Conservation (phyloP, 2,888 invertebrate genomes). For the Callimorpha dominula region DNA sequence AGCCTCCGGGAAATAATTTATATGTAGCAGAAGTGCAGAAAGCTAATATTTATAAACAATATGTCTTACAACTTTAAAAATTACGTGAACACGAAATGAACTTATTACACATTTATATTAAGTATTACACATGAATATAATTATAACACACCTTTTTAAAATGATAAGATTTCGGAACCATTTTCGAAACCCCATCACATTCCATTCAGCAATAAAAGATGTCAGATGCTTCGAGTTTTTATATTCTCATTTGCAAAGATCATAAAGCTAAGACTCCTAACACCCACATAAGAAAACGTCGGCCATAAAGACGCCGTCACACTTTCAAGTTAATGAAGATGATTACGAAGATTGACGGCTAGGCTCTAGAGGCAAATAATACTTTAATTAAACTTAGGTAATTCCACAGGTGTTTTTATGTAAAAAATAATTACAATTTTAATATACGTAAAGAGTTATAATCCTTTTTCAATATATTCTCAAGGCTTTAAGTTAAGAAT, state of each 20-base stretch:
- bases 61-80: no score
- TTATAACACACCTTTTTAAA: background rate
- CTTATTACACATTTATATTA: no score
- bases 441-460: no score
- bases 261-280: slow-evolving; percentile 8
- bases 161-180: background rate
- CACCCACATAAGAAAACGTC: background rate
- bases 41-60: no score
- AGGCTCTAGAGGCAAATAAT: background rate
- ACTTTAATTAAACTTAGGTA: slow-evolving; percentile 1
- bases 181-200: background rate
- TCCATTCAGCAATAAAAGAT: slow-evolving; percentile 7
- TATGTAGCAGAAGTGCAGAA: no score
- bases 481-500: no score
- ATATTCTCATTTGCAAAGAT: slow-evolving; percentile 17
- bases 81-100: no score
- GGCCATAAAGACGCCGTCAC: slow-evolving; percentile 1
- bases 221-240: slow-evolving; percentile 5
- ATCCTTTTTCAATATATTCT: no score
- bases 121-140: no score
- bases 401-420: background rate
- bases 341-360: background rate
- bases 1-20: no score
- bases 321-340: background rate
- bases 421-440: background rate